These are phyloP conservation scores for Abrostola tripartita DNA, from an alignment of 2,888 invertebrate species.

Conservation along the genomic window DNA sequence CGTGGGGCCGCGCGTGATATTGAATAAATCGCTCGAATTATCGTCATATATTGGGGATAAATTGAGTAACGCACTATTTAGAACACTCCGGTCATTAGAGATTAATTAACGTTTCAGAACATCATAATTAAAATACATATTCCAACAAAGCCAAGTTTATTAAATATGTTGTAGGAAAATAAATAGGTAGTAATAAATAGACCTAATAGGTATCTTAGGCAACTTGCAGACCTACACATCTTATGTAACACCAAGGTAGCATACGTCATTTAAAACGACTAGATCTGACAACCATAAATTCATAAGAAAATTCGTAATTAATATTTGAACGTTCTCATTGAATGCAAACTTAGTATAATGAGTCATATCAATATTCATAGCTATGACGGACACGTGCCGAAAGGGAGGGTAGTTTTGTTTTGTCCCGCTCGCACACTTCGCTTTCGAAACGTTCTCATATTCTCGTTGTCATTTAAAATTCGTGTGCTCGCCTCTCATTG, in stretches of 20 bases:
- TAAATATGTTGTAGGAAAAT: no score
- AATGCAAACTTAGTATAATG: conserved; percentile 61
- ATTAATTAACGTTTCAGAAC: neutral
- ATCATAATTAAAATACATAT: neutral
- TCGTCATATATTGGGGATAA: conserved; percentile 21
- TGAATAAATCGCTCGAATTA: conserved; percentile 62
- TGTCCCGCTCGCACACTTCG: conserved; percentile 24
- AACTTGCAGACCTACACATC: no score
- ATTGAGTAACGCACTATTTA: conserved; percentile 21
- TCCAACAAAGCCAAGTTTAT: no score
- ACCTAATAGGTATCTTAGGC: no score
- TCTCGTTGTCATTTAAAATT: conserved; percentile 26
- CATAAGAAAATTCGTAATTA: conserved; percentile 21
- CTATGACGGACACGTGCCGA: conserved; percentile 69
- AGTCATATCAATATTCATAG: conserved; percentile 76
- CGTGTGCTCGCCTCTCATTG: conserved; percentile 12
- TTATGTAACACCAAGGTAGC: neutral
- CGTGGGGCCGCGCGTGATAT: conserved; percentile 66
- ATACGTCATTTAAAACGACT: conserved; percentile 4
- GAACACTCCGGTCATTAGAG: conserved; percentile 23
- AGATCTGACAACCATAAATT: neutral
- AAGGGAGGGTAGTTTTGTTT: conserved; percentile 53
- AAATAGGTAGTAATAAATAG: no score
- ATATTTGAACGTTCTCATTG: conserved; percentile 33
- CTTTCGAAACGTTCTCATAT: conserved; percentile 25